These are phyloP conservation scores for Sycophila sp. DNA, from an alignment of 1,140 invertebrate species.

Conservation along the genomic window DNA sequence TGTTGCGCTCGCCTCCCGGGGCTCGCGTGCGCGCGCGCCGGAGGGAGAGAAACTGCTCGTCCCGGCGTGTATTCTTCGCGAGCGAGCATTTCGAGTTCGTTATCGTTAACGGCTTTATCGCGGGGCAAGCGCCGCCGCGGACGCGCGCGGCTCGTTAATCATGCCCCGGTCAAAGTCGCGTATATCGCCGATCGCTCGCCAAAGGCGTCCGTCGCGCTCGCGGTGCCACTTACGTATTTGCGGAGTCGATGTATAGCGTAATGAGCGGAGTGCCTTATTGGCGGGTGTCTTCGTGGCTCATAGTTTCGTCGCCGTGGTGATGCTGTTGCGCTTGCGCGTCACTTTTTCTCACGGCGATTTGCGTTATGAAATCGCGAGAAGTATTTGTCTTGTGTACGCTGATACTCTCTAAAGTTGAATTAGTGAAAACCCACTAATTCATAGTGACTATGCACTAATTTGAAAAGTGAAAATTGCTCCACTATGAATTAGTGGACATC, in stretches of 20 bases:
- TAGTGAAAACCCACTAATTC: no score
- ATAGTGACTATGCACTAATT: no score
- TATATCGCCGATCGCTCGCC: background rate
- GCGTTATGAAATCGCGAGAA: background rate
- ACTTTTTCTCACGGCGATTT: background rate
- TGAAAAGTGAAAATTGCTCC: no score
- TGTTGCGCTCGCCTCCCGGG: no score
- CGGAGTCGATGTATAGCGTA: background rate
- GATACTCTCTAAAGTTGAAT: no score
- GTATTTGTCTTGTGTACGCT: background rate
- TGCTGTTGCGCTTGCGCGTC: no score
- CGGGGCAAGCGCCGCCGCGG: background rate
- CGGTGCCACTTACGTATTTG: background rate
- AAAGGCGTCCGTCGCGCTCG: background rate
- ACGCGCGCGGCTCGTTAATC: constrained; percentile 16
- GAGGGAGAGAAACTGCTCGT: constrained; percentile 36
- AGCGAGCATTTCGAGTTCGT: constrained; percentile 52
- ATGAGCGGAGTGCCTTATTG: no score
- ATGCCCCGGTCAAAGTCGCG: constrained; percentile 13
- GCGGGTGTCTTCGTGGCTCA: no score
- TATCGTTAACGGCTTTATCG: constrained; percentile 61
- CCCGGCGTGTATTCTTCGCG: constrained; percentile 35
- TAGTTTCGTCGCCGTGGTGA: no score
- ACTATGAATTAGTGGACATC: no score
- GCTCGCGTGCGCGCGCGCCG: background rate